phyloP scores from a whole-genome alignment of 2,797 vertebrate genomes.

The Luscinia luscinia region DNA sequence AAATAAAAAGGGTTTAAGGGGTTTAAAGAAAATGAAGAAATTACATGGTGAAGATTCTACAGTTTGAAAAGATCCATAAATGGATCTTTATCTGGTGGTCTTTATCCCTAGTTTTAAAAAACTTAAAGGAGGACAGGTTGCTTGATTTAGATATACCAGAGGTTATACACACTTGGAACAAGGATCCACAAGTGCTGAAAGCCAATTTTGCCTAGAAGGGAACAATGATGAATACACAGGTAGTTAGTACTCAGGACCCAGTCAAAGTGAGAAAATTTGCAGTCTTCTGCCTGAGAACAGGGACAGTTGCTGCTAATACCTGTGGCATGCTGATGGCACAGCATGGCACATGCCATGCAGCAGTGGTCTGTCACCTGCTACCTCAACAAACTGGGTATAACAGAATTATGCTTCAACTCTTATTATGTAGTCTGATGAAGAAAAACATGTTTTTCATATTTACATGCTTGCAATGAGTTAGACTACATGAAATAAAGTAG shows the following conservation, averaged over 20 bases:
- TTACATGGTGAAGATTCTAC: neutral
- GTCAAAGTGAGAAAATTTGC: neutral
- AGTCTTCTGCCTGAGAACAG: neutral
- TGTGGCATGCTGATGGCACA: neutral
- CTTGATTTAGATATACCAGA: neutral
- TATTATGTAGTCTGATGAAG: neutral
- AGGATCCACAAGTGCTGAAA: neutral
- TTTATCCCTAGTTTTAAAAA: neutral
- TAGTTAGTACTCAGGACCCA: neutral
- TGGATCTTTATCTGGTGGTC: neutral
- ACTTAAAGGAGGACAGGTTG: neutral
- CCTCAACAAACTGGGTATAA: neutral
- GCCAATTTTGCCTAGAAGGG: neutral
- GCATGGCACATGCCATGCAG: accelerated
- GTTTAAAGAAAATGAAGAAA: neutral
- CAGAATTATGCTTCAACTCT: neutral
- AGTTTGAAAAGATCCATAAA: neutral
- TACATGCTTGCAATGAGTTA: neutral
- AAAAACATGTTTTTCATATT: neutral
- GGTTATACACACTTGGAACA: neutral
- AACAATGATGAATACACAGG: neutral
- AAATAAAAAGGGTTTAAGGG: neutral
- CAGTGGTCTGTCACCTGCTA: neutral
- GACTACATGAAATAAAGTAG: neutral
- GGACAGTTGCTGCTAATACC: neutral